Percentiles rank a stretch among this genome's conserved stretches.
These are phyloP conservation scores for Tetramorium parvispinum DNA, from an alignment of 1,140 invertebrate genomes.

Conservation along the genomic window DNA sequence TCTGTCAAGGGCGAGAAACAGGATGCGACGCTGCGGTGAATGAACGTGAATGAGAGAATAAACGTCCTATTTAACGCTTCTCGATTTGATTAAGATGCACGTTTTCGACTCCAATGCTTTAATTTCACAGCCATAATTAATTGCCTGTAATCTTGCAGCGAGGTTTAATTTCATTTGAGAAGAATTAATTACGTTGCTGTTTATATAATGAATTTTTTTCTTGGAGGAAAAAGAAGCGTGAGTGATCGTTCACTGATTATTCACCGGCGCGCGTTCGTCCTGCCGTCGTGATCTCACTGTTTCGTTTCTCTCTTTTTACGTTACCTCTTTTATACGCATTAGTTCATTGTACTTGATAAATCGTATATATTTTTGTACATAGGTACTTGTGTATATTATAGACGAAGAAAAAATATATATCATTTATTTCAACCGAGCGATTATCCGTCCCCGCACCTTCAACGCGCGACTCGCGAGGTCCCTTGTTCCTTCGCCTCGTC, in stretches of 20 bases:
- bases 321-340: conserved; percentile 68
- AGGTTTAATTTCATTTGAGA: neutral
- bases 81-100: neutral
- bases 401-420: conserved; percentile 28
- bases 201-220: neutral
- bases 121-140: neutral
- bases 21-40: neutral
- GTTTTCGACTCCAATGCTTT: neutral
- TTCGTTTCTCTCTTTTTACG: conserved; percentile 46
- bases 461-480: neutral
- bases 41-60: neutral
- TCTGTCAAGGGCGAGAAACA: neutral
- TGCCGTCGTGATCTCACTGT: conserved; percentile 25
- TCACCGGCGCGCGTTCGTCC: neutral
- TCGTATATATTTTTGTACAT: conserved; percentile 77
- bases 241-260: conserved; percentile 3
- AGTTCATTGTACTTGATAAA: conserved; percentile 52
- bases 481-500: neutral
- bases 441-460: conserved; percentile 22
- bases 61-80: neutral
- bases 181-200: neutral
- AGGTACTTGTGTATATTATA: conserved; percentile 72
- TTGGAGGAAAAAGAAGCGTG: neutral
- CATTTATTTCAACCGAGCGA: conserved; percentile 9
- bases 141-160: neutral